phyloP scores from a whole-genome alignment of 2,888 invertebrate species.

The Nycteola revayana region DNA sequence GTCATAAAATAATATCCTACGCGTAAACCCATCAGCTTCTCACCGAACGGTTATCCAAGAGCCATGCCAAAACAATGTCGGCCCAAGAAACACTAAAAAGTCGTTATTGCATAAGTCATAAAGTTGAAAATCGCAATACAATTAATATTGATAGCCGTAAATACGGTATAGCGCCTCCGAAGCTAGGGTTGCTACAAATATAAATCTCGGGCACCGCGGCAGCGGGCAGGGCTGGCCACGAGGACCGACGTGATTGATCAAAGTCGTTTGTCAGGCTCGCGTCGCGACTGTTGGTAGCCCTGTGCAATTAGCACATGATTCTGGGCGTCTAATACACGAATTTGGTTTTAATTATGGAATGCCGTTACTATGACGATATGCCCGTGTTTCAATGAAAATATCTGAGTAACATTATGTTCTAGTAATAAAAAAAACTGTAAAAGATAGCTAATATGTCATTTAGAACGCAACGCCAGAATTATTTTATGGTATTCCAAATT shows the following conservation, averaged over 20 bases:
- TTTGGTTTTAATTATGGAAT: conserved; percentile 68
- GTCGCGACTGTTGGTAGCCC: conserved; percentile 69
- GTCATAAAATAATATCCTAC: conserved; percentile 37
- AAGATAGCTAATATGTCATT: too few relatives aligned
- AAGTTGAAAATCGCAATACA: conserved; percentile 39
- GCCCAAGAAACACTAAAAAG: conserved; percentile 11
- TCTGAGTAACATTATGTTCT: too few relatives aligned
- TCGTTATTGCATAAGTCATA: conserved; percentile 20
- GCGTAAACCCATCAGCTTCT: conserved; percentile 40
- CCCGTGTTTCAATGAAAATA: too few relatives aligned
- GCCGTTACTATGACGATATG: conserved; percentile 31
- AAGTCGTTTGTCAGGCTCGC: conserved; percentile 79
- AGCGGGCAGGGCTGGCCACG: conserved; percentile 65
- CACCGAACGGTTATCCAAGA: conserved; percentile 38
- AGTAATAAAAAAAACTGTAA: too few relatives aligned
- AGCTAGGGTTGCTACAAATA: conserved; percentile 64
- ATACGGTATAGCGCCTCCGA: conserved; percentile 47
- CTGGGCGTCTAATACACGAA: conserved; percentile 71
- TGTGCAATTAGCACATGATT: conserved; percentile 76
- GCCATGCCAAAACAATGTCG: conserved; percentile 27
- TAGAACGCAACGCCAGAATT: too few relatives aligned
- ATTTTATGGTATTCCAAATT: too few relatives aligned
- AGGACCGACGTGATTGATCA: conserved; percentile 77
- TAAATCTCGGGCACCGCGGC: conserved; percentile 52
- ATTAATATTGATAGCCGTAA: conserved; percentile 44